Percentiles rank a stretch among this genome's conserved stretches.
phyloP scores from a whole-genome alignment of 2,797 vertebrate species.

The Chelidonichthys spinosus region DNA sequence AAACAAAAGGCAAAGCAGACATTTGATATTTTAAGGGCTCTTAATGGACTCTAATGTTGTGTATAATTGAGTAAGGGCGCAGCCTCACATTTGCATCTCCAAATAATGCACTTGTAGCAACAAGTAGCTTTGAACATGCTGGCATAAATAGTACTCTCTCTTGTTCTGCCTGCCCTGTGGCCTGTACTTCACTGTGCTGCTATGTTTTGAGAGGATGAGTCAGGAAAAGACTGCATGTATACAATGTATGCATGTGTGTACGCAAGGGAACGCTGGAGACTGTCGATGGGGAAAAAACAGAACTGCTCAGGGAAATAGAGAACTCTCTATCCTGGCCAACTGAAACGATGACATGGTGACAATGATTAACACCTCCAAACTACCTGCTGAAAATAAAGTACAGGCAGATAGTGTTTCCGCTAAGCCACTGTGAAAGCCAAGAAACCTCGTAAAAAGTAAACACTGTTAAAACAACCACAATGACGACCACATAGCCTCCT shows the following conservation, averaged over 20 bases:
- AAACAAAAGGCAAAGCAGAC: background rate
- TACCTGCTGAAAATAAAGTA: background rate
- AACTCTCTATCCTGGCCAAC: background rate
- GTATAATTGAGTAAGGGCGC: background rate
- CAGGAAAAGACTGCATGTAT: conserved; percentile 23
- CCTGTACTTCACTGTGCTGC: conserved; percentile 7
- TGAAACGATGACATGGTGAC: conserved; percentile 5
- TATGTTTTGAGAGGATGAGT: conserved; percentile 45
- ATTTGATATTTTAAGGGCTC: conserved; percentile 8
- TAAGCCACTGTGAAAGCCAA: background rate
- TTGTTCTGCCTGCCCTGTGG: conserved; percentile 13
- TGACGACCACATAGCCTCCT: conserved; percentile 16
- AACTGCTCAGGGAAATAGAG: conserved; percentile 15
- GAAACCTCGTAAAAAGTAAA: conserved; percentile 27
- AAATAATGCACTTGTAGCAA: conserved; percentile 15
- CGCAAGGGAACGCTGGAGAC: conserved; percentile 12
- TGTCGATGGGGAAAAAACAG: background rate
- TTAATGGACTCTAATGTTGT: conserved; percentile 1
- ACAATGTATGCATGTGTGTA: conserved; percentile 24
- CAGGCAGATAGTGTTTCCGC: conserved; percentile 3
- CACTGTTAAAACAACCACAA: conserved; percentile 51
- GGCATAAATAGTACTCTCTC: conserved; percentile 11
- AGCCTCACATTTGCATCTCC: background rate
- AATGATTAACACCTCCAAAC: conserved; percentile 9
- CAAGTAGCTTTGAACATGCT: background rate